Conservation (phyloP, 2,113 vertebrate species). For the Ageneiosus marmoratus region DNA sequence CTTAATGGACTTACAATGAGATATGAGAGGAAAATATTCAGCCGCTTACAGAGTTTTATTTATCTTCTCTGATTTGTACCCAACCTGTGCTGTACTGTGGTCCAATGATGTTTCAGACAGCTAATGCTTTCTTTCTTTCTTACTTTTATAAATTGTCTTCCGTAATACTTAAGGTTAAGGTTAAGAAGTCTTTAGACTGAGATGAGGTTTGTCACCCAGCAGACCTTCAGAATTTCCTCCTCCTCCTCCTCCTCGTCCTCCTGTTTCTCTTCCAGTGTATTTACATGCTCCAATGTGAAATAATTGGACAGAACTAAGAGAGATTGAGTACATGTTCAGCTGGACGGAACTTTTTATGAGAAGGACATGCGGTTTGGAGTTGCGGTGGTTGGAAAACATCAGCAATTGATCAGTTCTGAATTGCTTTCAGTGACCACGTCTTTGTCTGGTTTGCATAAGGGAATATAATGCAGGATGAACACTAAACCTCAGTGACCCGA, state of each 20-base stretch:
- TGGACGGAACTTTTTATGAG: constrained; percentile 7
- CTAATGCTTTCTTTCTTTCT: constrained; percentile 1
- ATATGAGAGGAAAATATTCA: constrained; percentile 3
- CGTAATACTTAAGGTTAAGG: constrained; percentile 12
- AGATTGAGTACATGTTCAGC: constrained; percentile 20
- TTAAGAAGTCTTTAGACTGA: constrained; percentile 12
- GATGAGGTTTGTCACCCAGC: not conserved
- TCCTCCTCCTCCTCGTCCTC: not conserved
- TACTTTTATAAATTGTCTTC: not conserved
- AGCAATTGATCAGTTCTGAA: constrained; percentile 16
- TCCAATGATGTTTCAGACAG: not conserved
- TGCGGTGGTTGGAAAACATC: constrained; percentile 33
- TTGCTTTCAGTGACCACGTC: not conserved
- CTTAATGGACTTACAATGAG: constrained; percentile 24
- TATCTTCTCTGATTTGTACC: not conserved
- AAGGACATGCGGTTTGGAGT: not conserved
- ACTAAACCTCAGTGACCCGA: not conserved
- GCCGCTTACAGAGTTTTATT: not conserved
- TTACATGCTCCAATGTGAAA: constrained; percentile 35
- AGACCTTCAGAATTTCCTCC: constrained; percentile 39
- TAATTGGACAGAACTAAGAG: constrained; percentile 40
- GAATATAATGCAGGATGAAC: not conserved
- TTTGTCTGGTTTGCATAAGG: constrained; percentile 4
- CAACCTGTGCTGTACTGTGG: not conserved
- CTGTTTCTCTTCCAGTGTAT: constrained; percentile 32